These are phyloP conservation scores for Natator depressus DNA, from an alignment of 2,113 vertebrate genomes.

Conservation along the genomic window DNA sequence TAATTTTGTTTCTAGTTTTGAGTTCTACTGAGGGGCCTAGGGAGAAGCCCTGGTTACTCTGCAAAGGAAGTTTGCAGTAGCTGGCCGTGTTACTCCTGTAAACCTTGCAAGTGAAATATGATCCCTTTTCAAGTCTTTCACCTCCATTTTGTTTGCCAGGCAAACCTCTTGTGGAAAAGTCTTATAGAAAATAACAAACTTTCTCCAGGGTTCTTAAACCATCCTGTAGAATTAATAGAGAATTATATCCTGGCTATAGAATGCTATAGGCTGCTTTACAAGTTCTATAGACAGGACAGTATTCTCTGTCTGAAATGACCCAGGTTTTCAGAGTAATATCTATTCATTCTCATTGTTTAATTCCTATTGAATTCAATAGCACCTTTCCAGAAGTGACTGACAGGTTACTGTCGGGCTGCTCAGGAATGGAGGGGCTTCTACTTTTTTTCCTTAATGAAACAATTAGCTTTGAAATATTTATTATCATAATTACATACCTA, in stretches of 20 bases:
- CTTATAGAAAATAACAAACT: background rate
- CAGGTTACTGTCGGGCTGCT: background rate
- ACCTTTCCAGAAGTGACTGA: background rate
- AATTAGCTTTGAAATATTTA: background rate
- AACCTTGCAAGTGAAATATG: background rate
- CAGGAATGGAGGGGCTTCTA: background rate
- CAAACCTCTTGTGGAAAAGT: background rate
- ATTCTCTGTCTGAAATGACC: background rate
- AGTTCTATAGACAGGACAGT: background rate
- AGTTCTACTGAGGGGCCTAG: background rate
- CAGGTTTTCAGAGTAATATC: background rate
- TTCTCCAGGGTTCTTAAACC: background rate
- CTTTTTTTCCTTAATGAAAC: background rate
- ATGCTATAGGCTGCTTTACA: background rate
- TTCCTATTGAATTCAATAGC: background rate
- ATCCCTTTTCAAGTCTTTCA: background rate
- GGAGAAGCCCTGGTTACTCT: background rate
- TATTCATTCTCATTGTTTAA: background rate
- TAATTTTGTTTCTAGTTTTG: background rate
- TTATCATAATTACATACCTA: background rate
- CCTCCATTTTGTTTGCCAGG: background rate
- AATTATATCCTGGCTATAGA: rapidly evolving
- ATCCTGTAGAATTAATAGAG: background rate
- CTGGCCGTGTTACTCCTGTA: background rate
- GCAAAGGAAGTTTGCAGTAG: background rate